A percentile compares a stretch with the other conserved stretches of the same genome.
These are phyloP conservation scores for Falco biarmicus DNA, from an alignment of 2,797 vertebrate genomes.

Conservation along the genomic window DNA sequence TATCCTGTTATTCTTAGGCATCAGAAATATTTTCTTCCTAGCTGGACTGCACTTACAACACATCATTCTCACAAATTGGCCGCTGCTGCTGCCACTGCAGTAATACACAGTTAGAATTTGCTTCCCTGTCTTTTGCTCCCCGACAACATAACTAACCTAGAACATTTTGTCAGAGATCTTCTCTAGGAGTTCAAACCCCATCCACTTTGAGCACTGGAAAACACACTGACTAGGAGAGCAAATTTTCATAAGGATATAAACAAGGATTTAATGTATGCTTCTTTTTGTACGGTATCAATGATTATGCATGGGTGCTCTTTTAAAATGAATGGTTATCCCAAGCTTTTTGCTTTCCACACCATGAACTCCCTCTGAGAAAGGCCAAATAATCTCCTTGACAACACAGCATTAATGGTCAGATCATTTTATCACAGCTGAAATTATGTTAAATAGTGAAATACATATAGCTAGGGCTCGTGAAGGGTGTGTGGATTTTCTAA, in stretches of 20 bases:
- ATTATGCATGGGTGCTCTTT: not conserved
- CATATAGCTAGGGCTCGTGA: not conserved
- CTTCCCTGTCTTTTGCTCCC: not conserved
- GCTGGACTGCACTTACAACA: not conserved
- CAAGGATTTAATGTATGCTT: not conserved
- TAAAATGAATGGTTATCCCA: not conserved
- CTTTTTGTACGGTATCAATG: not conserved
- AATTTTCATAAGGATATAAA: not conserved
- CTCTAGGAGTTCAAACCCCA: not conserved
- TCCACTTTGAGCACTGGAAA: not conserved
- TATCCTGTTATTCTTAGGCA: not conserved
- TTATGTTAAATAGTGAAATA: not conserved
- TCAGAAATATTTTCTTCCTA: not conserved
- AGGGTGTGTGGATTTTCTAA: not conserved
- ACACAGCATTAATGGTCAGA: not conserved
- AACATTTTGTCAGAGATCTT: not conserved
- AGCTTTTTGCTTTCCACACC: not conserved
- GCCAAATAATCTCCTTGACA: slow-evolving; percentile 45
- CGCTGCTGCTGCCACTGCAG: not conserved
- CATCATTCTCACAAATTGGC: not conserved
- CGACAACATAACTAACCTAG: not conserved
- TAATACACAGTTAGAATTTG: not conserved
- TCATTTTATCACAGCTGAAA: not conserved
- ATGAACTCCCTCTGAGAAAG: not conserved
- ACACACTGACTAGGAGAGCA: not conserved